Conservation (phyloP, 2,888 invertebrate species). For the Caenorhabditis panamensis region DNA sequence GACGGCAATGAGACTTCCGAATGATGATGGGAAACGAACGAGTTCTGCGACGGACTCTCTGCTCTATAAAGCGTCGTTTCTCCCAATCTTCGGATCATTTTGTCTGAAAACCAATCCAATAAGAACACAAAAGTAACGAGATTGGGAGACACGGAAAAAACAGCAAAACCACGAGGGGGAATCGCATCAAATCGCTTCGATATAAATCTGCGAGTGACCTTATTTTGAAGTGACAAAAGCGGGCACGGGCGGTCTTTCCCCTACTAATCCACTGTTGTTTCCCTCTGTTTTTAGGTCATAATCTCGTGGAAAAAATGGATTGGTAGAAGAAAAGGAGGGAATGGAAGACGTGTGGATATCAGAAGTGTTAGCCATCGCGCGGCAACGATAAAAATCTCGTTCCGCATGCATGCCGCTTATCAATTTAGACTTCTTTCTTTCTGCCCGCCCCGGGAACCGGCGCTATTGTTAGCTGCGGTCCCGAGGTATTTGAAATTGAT, state of each 20-base stretch:
- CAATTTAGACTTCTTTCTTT: constrained; percentile 23
- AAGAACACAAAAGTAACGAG: constrained; percentile 14
- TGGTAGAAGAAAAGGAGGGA: background rate
- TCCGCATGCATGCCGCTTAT: constrained; percentile 44
- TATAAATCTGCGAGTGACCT: constrained; percentile 41
- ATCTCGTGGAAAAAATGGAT: background rate
- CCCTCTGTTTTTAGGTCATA: constrained; percentile 9
- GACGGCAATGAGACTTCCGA: constrained; percentile 58
- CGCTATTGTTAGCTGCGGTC: constrained; percentile 26
- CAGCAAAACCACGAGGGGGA: constrained; percentile 1
- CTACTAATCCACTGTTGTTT: constrained; percentile 3
- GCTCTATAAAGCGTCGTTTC: constrained; percentile 55
- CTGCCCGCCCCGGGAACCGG: constrained; percentile 1
- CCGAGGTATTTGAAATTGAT: constrained; percentile 17
- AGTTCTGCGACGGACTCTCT: constrained; percentile 56
- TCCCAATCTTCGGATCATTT: constrained; percentile 60
- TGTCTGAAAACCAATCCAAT: constrained; percentile 9
- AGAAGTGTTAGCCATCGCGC: constrained; percentile 6
- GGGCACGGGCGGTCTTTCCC: constrained; percentile 3
- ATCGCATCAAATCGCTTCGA: constrained; percentile 1
- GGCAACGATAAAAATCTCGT: constrained; percentile 48
- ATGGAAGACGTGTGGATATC: background rate
- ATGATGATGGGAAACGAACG: constrained; percentile 37
- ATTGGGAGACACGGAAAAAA: background rate
- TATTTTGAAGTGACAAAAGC: constrained; percentile 38